Evolutionary conservation across 2,113 vertebrate genomes (phyloP), one percentile per base, ranked within the genome.

Genomic region (Myrmophylax atrothorax): DNA sequence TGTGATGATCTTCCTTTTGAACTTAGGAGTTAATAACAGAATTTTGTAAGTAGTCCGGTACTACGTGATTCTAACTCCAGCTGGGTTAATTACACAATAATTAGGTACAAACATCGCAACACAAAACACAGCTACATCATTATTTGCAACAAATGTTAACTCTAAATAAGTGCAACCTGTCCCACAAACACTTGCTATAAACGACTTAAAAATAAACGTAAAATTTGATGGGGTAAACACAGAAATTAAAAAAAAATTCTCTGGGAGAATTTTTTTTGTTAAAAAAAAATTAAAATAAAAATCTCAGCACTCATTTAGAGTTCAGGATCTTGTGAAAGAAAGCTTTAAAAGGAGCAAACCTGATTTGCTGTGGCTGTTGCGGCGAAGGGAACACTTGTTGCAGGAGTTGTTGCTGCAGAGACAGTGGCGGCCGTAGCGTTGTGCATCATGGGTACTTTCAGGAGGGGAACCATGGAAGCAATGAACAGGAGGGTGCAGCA

Each of bases 291-390:
- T n/a, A 49, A 94, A 97, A 94, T 44, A 82, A 96, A 97, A 97
- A 97, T 98, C 98, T 98, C 97, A 98, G 98, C 95, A 98, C 99
- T 99, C 99, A 98, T 99, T 99, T 99, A 99, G 99, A 99, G 99
- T 99, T 99, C 95, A 98, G 99, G 99, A 98, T 98, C 98, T 98
- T 97, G 99, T 99, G 99, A 99, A 99, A 99, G 99, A 99, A 99
- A 99, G 99, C 99, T 99, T 99, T 99, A 99, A 99, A 99, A 99
- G 99, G 99, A 99, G 99, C 99, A 99, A 99, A 99, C 99, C 99
- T 99, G 99, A 99, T 99, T 99, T 99, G 99, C 99, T 99, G 99
- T 98, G 98, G 99, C 98, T 98, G 99, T 98, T 98, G 99, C 99
- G 98, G 99, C 99, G 99, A 99, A 99, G 99, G 99, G 99, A 98